Percentiles rank a stretch among this genome's conserved stretches.
phyloP scores from a whole-genome alignment of 1,140 invertebrate species.

The Aphelinus atriplicis region DNA sequence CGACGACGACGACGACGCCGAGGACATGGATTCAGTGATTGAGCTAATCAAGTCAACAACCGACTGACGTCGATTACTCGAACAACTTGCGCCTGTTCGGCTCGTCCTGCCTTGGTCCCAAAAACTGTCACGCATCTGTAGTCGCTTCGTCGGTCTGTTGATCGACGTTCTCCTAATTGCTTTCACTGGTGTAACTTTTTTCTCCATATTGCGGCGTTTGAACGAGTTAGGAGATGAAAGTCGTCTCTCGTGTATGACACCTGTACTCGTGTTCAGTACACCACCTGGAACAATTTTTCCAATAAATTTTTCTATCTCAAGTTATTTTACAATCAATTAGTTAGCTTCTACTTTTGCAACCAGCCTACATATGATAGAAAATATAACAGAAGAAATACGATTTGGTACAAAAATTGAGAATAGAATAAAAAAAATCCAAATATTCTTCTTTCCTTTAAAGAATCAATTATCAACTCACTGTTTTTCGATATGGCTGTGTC shows the following conservation, averaged over 20 bases:
- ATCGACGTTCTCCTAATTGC: constrained; percentile 57
- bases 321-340: neutral
- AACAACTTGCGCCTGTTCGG: constrained; percentile 30
- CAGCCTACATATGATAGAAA: no score
- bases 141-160: constrained; percentile 52
- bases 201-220: constrained; percentile 60
- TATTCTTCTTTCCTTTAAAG: no score
- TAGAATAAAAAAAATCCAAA: no score
- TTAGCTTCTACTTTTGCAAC: no score
- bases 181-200: constrained; percentile 60
- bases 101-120: constrained; percentile 53
- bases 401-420: no score
- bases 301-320: no score
- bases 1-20: neutral
- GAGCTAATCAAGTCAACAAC: constrained; percentile 37
- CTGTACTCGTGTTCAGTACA: constrained; percentile 20
- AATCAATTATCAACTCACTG: constrained; percentile 36
- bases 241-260: constrained; percentile 47
- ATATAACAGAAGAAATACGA: no score
- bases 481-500: constrained; percentile 40
- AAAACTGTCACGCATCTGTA: constrained; percentile 54
- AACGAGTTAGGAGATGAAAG: constrained; percentile 55
- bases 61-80: constrained; percentile 27
- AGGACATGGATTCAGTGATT: neutral
- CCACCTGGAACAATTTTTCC: neutral